A percentile compares a stretch with the other conserved stretches of the same genome.
Conservation (phyloP, 2,113 vertebrate species). For the Narcine bancroftii region DNA sequence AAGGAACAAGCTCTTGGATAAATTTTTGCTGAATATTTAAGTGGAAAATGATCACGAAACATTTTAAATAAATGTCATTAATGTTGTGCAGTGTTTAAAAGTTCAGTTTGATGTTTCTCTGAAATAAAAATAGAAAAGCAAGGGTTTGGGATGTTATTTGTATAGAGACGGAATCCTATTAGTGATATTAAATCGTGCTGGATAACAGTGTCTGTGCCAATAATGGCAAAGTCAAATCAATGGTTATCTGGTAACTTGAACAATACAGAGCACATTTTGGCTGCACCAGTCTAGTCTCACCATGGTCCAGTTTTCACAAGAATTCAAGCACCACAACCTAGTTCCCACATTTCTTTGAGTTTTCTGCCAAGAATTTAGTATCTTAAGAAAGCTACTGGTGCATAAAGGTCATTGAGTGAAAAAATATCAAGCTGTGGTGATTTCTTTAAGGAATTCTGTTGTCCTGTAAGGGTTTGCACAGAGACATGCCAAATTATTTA, state of each 20-base stretch:
- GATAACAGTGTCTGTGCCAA: neutral
- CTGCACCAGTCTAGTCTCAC: neutral
- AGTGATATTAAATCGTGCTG: neutral
- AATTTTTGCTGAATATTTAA: too few species aligned
- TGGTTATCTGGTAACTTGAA: slow-evolving; percentile 8
- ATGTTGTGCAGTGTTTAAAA: neutral
- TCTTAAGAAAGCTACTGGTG: slow-evolving; percentile 56
- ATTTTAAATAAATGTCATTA: neutral
- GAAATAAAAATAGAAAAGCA: neutral
- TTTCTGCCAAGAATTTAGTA: slow-evolving; percentile 59
- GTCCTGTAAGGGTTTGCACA: neutral
- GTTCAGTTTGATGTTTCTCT: neutral
- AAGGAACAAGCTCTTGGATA: too few species aligned
- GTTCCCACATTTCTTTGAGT: slow-evolving; percentile 57
- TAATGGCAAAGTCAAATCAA: neutral
- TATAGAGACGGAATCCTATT: neutral
- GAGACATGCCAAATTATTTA: neutral
- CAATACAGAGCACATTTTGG: neutral
- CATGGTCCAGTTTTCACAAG: slow-evolving; percentile 45
- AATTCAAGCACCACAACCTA: slow-evolving; percentile 40
- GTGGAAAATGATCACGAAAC: neutral
- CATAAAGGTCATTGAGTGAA: slow-evolving; percentile 56
- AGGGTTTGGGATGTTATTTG: neutral
- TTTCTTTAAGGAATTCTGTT: slow-evolving; percentile 43
- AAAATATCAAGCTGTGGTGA: slow-evolving; percentile 53